Conservation (phyloP, 2,888 invertebrate species). For the Ornithoptera alexandrae region DNA sequence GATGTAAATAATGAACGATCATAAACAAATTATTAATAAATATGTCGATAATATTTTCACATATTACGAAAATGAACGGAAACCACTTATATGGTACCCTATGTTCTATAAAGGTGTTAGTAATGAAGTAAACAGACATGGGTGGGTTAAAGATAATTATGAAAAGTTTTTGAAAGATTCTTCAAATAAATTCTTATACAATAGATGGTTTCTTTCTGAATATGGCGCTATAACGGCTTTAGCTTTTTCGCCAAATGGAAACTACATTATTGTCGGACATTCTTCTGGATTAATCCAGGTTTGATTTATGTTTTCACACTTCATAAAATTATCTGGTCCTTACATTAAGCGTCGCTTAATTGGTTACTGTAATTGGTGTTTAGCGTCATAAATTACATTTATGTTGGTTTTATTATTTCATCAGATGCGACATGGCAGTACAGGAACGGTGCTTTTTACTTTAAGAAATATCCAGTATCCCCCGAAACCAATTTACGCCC, state of each 20-base stretch:
- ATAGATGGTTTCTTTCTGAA: slow-evolving; percentile 60
- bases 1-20: slow-evolving; percentile 39
- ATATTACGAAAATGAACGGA: slow-evolving; percentile 50
- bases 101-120: slow-evolving; percentile 50
- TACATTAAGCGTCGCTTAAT: not conserved
- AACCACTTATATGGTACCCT: slow-evolving; percentile 56
- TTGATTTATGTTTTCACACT: not conserved
- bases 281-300: slow-evolving; percentile 78
- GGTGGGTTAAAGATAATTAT: slow-evolving; percentile 54
- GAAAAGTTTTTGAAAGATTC: slow-evolving; percentile 51
- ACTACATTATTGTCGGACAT: slow-evolving; percentile 65
- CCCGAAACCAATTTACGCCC: slow-evolving; percentile 62
- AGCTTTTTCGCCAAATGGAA: slow-evolving; percentile 65
- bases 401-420: slow-evolving; percentile 22
- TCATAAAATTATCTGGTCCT: not conserved
- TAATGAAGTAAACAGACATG: slow-evolving; percentile 37
- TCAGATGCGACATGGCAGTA: slow-evolving; percentile 69
- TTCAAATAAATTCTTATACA: slow-evolving; percentile 50
- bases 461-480: slow-evolving; percentile 70
- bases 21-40: slow-evolving; percentile 45
- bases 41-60: slow-evolving; percentile 42
- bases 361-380: not conserved
- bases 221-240: slow-evolving; percentile 59
- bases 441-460: slow-evolving; percentile 62
- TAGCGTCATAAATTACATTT: not conserved